Base-by-base conservation (phyloP, 2,797 vertebrate species). In the Cetoscarus ocellatus region DNA sequence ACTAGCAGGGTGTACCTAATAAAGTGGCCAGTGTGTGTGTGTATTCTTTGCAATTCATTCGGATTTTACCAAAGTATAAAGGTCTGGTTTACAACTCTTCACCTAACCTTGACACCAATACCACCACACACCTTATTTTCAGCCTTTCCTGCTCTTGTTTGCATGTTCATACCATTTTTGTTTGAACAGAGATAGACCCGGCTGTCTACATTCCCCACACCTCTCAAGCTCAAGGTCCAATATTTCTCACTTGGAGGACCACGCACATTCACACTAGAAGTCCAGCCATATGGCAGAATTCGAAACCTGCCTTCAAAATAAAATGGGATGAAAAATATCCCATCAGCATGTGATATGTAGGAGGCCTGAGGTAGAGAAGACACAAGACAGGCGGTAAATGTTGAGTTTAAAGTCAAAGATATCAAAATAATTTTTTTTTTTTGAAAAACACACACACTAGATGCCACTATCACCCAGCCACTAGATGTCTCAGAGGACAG, bases 171-270 rank as follows among this genome's bases (percentile, higher is more conserved):
- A 66, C 35, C 43, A 40, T 42, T 47, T 61, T 84, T 83, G 83
- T 90, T 89, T 87, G 79, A 85, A 82, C 83, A 82, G 67, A 76
- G 79, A 67, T 87, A 67, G 88, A 90, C 82, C 79, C 77, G n/a
- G 7, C 61, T 62, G 83, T 80, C 89, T 74, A 90, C 89, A 91
- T 91, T 91, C 88, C 91, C 79, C 87, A 90, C 87, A 69, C 81
- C 84, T 72, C 83, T 88, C 87, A 86, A 88, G 88, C 89, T 92
- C 89, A 91, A 87, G 78, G 88, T 91, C 77, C 87, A 88, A 80
- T 73, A 86, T 90, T 87, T 90, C 85, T 87, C 88, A 85, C 87
- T 69, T 39, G 77, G 60, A 50, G 75, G 83, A 59, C 67, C 61
- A 66, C 18, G 34, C 51, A 66, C 14, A 39, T 11, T n/a, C 34